A percentile compares a stretch with the other conserved stretches of the same genome.
Conservation (phyloP, 2,113 vertebrate species). For the Muntiacus reevesi region DNA sequence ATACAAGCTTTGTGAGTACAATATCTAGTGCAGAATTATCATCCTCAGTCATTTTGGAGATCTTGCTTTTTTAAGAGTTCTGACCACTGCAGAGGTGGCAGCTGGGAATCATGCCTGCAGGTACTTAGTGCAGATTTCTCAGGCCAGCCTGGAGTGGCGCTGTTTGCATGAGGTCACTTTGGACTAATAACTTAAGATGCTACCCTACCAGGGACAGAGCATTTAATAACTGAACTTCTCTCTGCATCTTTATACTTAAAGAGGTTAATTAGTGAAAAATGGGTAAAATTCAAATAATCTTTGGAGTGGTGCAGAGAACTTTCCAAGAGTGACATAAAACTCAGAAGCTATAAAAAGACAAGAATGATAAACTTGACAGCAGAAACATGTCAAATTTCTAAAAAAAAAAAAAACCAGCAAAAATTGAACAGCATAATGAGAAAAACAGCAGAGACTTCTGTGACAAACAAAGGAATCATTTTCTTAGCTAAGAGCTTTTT, state of each 20-base stretch:
- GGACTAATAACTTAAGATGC: neutral
- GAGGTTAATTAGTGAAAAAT: neutral
- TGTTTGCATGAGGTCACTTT: neutral
- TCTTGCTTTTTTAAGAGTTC: neutral
- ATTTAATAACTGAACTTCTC: neutral
- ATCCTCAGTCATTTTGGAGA: neutral
- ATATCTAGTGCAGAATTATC: neutral
- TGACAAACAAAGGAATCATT: neutral
- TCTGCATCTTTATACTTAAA: neutral
- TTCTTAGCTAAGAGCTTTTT: neutral
- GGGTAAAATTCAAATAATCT: neutral
- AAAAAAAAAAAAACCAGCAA: neutral
- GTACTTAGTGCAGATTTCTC: neutral
- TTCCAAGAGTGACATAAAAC: neutral
- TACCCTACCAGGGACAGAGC: neutral
- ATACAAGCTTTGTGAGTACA: neutral
- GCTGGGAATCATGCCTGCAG: neutral
- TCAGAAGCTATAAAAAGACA: neutral
- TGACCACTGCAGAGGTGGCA: no score
- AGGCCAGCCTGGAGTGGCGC: conserved; percentile 35
- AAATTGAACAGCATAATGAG: neutral
- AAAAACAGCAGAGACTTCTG: neutral
- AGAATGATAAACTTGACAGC: neutral
- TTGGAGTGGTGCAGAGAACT: neutral
- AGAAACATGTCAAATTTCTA: neutral